A percentile compares a stretch with the other conserved stretches of the same genome.
Conservation (phyloP, 2,888 invertebrate species). For the Meganola albula region DNA sequence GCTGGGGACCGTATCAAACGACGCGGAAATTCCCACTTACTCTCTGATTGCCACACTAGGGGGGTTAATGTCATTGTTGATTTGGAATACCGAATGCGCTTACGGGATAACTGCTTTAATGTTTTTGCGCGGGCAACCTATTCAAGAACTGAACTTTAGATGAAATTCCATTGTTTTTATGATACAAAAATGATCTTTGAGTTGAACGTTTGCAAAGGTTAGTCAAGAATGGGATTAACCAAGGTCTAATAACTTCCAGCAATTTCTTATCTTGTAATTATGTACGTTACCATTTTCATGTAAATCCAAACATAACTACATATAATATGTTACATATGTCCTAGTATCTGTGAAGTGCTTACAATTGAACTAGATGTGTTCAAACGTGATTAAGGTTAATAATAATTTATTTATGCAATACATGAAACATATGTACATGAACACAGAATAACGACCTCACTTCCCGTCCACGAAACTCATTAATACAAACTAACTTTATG, state of each 20-base stretch:
- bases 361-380: too few species aligned
- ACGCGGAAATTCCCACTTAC: conserved; percentile 75
- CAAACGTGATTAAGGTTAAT: too few species aligned
- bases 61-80: conserved; percentile 73
- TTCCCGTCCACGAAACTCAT: conserved; percentile 9
- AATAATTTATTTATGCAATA: conserved; percentile 15
- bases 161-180: conserved; percentile 27
- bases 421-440: too few species aligned
- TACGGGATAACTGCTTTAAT: conserved; percentile 49
- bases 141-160: conserved; percentile 33
- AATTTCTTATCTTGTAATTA: too few species aligned
- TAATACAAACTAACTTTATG: conserved; percentile 30
- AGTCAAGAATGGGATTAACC: too few species aligned
- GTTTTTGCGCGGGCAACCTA: conserved; percentile 35
- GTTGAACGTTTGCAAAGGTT: conserved; percentile 11
- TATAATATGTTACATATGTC: too few species aligned
- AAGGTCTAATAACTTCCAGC: too few species aligned
- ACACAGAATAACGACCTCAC: too few species aligned
- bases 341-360: too few species aligned
- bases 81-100: conserved; percentile 69
- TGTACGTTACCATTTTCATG: too few species aligned
- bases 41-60: conserved; percentile 74
- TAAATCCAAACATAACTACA: too few species aligned
- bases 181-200: conserved; percentile 15
- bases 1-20: conserved; percentile 69